Base-by-base conservation (phyloP, 2,113 vertebrate species). In the Xiphophorus maculatus region DNA sequence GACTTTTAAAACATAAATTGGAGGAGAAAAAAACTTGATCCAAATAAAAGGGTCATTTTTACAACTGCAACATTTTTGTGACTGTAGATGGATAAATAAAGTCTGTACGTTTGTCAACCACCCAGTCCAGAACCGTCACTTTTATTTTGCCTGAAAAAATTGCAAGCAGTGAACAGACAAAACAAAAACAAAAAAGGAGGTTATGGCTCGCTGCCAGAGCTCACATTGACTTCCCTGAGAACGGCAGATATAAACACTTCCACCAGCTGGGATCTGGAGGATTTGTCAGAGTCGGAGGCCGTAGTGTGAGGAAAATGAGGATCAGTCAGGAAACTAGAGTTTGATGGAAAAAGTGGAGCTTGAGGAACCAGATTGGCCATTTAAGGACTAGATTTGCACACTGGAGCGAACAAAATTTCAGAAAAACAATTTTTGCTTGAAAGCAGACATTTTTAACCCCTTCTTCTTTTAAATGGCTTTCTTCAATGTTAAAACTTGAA, bases 161-260 rank as follows among this genome's bases (percentile, higher is more conserved):
- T 51, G 40, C 32, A 12, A 5, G 48, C 32, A 44, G 74, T 63
- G 33, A 58, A 11, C 51, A 58, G 25, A 58, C 9, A 80, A 37
- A 79, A 79, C 84, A 73, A 71, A 73, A 69, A 19, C 42, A 73
- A 63, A 60, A 15, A 35, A 19, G 10, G 15, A 74, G 66, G 65
- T 51, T 13, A 2, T 48, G 78, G 85, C 51, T 3, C 10, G 3
- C 78, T 42, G 81, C 82, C 85, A 79, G 70, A 22, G 15, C 62
- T 72, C 74, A 84, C 81, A 81, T 73, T 40, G 5, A 73, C 66
- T 73, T 87, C 69, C 74, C 78, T 81, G 79, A 84, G 81, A 83
- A 87, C 75, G 22, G 0, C 0, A 35, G 33, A 63, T 0, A 25
- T 1, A 64, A 74, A 74, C 58, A 66, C 32, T 33, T 80, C 48